These are phyloP conservation scores for Columba livia DNA, from an alignment of 2,113 vertebrate genomes.

Conservation along the genomic window DNA sequence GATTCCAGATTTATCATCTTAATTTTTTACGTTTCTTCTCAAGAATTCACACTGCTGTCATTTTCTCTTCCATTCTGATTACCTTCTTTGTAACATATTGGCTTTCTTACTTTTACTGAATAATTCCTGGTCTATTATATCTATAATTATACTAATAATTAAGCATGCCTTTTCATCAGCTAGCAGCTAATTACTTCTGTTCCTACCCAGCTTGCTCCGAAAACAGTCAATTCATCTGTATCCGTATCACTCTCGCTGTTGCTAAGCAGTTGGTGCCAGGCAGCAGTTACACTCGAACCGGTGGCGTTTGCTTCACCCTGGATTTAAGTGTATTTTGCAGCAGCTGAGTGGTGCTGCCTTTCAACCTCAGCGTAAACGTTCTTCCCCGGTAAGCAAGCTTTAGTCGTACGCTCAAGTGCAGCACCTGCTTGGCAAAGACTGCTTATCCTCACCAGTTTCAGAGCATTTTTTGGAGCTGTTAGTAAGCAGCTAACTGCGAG, in stretches of 20 bases:
- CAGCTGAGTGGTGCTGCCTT: not conserved
- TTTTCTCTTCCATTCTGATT: slow-evolving; percentile 17
- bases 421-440: not conserved
- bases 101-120: slow-evolving; percentile 59
- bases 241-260: slow-evolving; percentile 37
- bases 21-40: slow-evolving; percentile 32
- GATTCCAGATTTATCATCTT: slow-evolving; percentile 31
- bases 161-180: slow-evolving; percentile 67
- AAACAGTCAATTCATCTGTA: slow-evolving; percentile 62
- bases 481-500: not conserved
- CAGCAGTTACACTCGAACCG: not conserved
- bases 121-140: slow-evolving; percentile 64
- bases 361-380: not conserved
- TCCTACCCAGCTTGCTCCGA: slow-evolving; percentile 60
- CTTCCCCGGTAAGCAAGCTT: not conserved
- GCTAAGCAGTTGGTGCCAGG: slow-evolving; percentile 47
- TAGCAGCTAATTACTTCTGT: slow-evolving; percentile 63
- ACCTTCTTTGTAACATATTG: slow-evolving; percentile 46
- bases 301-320: not conserved
- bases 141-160: slow-evolving; percentile 68
- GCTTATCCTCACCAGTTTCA: not conserved
- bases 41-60: slow-evolving; percentile 10
- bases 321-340: not conserved
- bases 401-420: not conserved
- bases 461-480: not conserved